A percentile compares a stretch with the other conserved stretches of the same genome.
These are phyloP conservation scores for Parazoanthus swiftii DNA, from an alignment of 92 coral and sea anemone species.

Conservation along the genomic window DNA sequence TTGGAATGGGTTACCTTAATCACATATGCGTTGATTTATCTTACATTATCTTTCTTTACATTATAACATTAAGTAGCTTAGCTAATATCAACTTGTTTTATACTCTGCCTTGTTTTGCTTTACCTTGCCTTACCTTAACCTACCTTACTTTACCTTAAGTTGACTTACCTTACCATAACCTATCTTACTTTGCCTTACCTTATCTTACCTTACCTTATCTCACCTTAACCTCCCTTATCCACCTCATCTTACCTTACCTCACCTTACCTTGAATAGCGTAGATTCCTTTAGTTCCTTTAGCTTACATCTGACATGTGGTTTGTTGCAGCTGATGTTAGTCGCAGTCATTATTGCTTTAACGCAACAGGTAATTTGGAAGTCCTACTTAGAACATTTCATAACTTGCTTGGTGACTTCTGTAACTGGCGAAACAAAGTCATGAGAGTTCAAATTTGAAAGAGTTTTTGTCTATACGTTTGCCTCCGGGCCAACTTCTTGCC, in stretches of 20 bases:
- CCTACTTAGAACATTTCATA: background rate
- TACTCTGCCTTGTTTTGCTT: background rate
- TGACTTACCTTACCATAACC: too few species aligned
- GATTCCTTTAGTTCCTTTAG: too few species aligned
- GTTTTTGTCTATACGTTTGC: background rate
- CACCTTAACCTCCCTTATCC: too few species aligned
- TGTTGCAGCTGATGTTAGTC: conserved; percentile 72
- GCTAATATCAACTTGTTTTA: background rate
- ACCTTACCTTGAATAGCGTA: background rate
- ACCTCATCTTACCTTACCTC: too few species aligned
- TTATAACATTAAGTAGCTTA: too few species aligned
- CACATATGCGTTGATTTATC: too few species aligned
- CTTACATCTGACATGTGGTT: background rate
- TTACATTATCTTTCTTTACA: background rate
- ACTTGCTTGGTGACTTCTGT: background rate
- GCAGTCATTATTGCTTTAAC: conserved; percentile 79
- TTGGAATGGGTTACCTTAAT: too few species aligned
- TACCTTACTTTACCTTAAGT: too few species aligned
- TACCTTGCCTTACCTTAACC: background rate
- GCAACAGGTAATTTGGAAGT: conserved; percentile 62
- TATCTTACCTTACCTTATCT: too few species aligned
- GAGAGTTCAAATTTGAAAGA: background rate
- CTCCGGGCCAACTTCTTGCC: background rate
- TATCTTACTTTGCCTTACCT: too few species aligned
- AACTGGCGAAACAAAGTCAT: background rate